These are phyloP conservation scores for Falcunculus frontatus DNA, from an alignment of 2,113 vertebrate genomes.

Conservation along the genomic window DNA sequence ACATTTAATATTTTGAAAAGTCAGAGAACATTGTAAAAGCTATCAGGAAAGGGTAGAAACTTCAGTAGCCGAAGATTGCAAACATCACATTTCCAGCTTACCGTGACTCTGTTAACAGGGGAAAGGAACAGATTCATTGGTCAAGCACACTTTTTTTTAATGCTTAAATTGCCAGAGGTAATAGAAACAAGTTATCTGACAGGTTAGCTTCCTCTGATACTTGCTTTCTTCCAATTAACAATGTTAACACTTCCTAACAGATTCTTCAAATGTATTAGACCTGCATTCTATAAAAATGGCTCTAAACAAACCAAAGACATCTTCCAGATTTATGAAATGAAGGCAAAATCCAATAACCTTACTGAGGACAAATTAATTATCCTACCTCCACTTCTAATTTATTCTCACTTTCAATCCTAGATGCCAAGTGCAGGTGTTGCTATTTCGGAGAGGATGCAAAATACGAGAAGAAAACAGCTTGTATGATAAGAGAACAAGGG, in stretches of 20 bases:
- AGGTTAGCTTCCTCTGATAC: not conserved
- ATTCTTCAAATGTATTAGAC: not conserved
- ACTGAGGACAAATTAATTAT: not conserved
- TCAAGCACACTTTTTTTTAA: not conserved
- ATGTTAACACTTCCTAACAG: not conserved
- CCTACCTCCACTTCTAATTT: not conserved
- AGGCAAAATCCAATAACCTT: not conserved
- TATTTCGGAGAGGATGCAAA: not conserved
- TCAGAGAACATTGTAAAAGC: not conserved
- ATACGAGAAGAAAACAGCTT: not conserved
- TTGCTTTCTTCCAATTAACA: not conserved
- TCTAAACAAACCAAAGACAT: not conserved
- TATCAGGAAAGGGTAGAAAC: not conserved
- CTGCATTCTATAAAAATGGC: not conserved
- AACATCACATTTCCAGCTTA: not conserved
- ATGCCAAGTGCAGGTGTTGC: not conserved
- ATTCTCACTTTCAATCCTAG: not conserved
- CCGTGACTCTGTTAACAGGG: not conserved
- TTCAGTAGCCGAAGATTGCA: accelerated
- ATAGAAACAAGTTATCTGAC: not conserved
- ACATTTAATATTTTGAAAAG: not conserved
- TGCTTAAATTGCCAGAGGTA: not conserved
- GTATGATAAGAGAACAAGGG: not conserved
- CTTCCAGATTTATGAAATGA: not conserved
- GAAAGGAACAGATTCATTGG: not conserved